Percentiles rank a stretch among this genome's conserved stretches.
Evolutionary conservation across 1,140 invertebrate genomes (phyloP).

Genomic region (Aradophagus sp.): DNA sequence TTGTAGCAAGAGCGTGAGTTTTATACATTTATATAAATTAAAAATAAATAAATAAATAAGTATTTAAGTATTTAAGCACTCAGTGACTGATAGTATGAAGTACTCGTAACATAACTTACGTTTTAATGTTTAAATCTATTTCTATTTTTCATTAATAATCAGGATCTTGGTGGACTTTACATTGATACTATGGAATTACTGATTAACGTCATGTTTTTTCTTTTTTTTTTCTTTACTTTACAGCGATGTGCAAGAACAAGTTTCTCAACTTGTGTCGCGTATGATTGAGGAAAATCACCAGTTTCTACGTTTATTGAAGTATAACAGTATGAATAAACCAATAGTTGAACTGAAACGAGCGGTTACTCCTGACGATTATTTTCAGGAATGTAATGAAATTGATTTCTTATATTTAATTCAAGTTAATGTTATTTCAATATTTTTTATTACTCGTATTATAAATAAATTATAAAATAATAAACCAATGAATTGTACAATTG

Average conservation of each 20-base stretch:
- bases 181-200: no score
- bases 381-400: slow-evolving; percentile 64
- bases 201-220: no score
- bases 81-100: background rate
- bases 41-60: no score
- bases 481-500: no score
- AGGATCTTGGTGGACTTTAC: no score
- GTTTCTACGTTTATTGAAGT: slow-evolving; percentile 71
- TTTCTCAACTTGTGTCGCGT: slow-evolving; percentile 65
- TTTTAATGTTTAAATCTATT: slow-evolving; percentile 41
- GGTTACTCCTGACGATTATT: slow-evolving; percentile 76
- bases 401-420: no score
- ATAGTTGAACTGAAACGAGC: slow-evolving; percentile 76
- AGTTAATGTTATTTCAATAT: no score
- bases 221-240: no score
- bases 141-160: no score
- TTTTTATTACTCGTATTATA: no score
- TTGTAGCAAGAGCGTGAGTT: slow-evolving; percentile 51
- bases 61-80: slow-evolving; percentile 35
- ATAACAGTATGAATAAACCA: slow-evolving; percentile 71
- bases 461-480: no score
- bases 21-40: no score
- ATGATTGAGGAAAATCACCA: slow-evolving; percentile 28
- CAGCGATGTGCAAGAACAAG: slow-evolving; percentile 77
- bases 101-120: slow-evolving; percentile 22